These are phyloP conservation scores for Parauchenoglanis ngamensis DNA, from an alignment of 2,797 vertebrate species.

Conservation along the genomic window DNA sequence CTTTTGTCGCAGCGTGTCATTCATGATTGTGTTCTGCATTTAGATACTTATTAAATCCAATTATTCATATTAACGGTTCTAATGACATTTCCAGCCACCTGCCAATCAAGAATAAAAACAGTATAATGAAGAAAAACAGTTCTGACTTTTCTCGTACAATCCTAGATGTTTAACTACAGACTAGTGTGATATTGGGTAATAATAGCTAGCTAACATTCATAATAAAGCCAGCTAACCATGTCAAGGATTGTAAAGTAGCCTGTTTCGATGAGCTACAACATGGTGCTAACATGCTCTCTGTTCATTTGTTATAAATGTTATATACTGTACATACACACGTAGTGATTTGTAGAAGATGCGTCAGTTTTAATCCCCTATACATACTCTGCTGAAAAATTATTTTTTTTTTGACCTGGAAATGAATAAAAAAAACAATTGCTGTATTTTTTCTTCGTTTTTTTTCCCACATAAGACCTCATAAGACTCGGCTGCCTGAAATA, in stretches of 20 bases:
- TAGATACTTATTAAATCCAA: not conserved
- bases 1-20: too few relatives aligned
- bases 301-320: not conserved
- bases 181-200: not conserved
- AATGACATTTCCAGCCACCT: not conserved
- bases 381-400: not conserved
- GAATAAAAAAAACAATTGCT: not conserved
- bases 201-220: not conserved
- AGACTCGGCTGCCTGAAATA: conserved; percentile 26
- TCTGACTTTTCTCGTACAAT: not conserved
- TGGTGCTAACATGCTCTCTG: not conserved
- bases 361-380: not conserved
- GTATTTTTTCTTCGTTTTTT: not conserved
- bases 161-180: not conserved
- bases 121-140: not conserved
- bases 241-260: not conserved
- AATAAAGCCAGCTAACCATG: not conserved
- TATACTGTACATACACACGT: not conserved
- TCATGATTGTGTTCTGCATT: not conserved
- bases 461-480: not conserved
- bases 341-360: not conserved
- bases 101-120: not conserved
- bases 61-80: too few relatives aligned
- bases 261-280: not conserved
- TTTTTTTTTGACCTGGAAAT: not conserved